A percentile compares a stretch with the other conserved stretches of the same genome.
These are phyloP conservation scores for Eumacrocentrus americanus DNA, from an alignment of 2,888 invertebrate genomes.

Conservation along the genomic window DNA sequence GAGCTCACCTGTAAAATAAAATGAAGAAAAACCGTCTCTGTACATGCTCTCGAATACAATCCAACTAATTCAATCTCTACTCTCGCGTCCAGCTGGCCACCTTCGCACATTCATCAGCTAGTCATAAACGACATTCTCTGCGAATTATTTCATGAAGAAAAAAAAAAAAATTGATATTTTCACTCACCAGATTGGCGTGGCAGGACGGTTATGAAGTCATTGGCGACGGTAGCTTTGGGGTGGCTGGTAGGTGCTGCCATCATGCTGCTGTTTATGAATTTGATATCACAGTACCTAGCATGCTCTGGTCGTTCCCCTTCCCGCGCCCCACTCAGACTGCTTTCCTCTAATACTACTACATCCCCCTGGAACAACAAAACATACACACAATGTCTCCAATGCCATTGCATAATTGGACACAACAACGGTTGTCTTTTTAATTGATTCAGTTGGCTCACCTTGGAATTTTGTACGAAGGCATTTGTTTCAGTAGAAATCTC, in stretches of 20 bases:
- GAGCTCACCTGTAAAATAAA: slow-evolving; percentile 55
- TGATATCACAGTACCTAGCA: slow-evolving; percentile 62
- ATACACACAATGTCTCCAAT: slow-evolving; percentile 5
- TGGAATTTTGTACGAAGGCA: slow-evolving; percentile 65
- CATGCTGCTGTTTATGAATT: slow-evolving; percentile 61
- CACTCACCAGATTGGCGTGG: slow-evolving; percentile 59
- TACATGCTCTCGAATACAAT: neutral
- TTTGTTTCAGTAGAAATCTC: slow-evolving; percentile 65
- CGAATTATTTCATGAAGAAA: neutral
- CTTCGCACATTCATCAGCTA: slow-evolving; percentile 5
- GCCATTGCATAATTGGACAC: neutral
- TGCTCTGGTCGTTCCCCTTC: slow-evolving; percentile 60
- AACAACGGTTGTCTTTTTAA: neutral
- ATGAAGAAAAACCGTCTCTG: slow-evolving; percentile 6
- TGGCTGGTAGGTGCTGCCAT: slow-evolving; percentile 61
- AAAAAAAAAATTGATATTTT: neutral
- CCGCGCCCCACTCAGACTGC: slow-evolving; percentile 61
- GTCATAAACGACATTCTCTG: too few relatives aligned
- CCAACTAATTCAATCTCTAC: neutral
- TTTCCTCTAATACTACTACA: slow-evolving; percentile 62
- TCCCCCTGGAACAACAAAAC: slow-evolving; percentile 50
- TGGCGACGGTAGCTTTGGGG: slow-evolving; percentile 61
- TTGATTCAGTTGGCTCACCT: slow-evolving; percentile 48
- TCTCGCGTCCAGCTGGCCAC: slow-evolving; percentile 26
- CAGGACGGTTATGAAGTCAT: slow-evolving; percentile 62